Conservation (phyloP, 2,797 vertebrate species). For the Fistularia tabacaria region DNA sequence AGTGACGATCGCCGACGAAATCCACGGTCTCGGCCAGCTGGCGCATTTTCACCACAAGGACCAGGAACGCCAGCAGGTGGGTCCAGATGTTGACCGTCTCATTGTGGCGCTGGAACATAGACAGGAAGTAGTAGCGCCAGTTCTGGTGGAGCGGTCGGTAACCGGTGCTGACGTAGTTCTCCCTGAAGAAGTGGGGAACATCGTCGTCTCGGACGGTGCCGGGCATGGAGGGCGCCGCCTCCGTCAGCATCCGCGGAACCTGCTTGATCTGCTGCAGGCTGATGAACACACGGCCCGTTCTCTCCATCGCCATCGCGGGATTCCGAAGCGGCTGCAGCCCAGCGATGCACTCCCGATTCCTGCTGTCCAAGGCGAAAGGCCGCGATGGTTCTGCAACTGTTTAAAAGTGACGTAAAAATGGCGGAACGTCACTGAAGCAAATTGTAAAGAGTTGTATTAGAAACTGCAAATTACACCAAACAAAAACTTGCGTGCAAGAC, state of each 20-base stretch:
- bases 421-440: too few relatives aligned
- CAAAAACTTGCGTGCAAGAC: too few relatives aligned
- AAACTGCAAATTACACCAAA: too few relatives aligned
- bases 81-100: slow-evolving; percentile 91
- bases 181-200: slow-evolving; percentile 82
- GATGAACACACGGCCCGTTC: slow-evolving; percentile 76
- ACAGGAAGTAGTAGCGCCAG: slow-evolving; percentile 87
- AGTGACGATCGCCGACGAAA: slow-evolving; percentile 77
- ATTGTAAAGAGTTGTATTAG: too few relatives aligned
- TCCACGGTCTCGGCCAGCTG: slow-evolving; percentile 72
- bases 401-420: too few relatives aligned
- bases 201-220: slow-evolving; percentile 76
- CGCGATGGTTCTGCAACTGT: too few relatives aligned
- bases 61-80: slow-evolving; percentile 79
- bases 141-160: slow-evolving; percentile 81
- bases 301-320: slow-evolving; percentile 76
- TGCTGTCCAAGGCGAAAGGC: too few relatives aligned
- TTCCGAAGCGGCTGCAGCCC: slow-evolving; percentile 27
- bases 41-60: slow-evolving; percentile 69
- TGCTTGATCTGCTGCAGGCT: slow-evolving; percentile 68
- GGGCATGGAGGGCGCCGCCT: slow-evolving; percentile 59
- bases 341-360: background rate
- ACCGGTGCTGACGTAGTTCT: slow-evolving; percentile 77
- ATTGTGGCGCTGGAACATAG: slow-evolving; percentile 86
- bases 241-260: slow-evolving; percentile 67